Percentiles rank a stretch among this genome's conserved stretches.
Evolutionary conservation across 2,113 vertebrate species (phyloP).

Genomic region (Hyaena hyaena): DNA sequence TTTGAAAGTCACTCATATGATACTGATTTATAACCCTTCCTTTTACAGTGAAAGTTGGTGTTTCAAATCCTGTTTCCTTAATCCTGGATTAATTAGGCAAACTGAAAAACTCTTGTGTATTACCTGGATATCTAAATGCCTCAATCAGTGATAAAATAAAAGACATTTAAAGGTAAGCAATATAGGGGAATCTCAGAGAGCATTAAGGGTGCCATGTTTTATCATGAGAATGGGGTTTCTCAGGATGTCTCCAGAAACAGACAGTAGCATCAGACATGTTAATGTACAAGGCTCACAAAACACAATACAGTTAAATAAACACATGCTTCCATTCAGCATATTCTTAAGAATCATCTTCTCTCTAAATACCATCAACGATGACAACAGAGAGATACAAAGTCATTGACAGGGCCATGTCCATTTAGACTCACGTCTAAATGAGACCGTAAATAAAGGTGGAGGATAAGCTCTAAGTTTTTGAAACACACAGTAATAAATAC

Average conservation of each 20-base stretch:
- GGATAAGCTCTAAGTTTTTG: not conserved
- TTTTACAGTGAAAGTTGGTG: not conserved
- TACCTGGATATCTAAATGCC: not conserved
- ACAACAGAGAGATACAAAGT: constrained; percentile 5
- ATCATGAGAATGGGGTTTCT: not conserved
- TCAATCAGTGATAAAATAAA: constrained; percentile 3
- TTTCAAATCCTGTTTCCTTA: constrained; percentile 24
- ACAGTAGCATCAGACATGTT: not conserved
- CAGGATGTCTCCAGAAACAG: not conserved
- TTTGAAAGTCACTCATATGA: not conserved
- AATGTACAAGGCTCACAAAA: not conserved
- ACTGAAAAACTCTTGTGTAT: not conserved
- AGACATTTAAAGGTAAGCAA: not conserved
- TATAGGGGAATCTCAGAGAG: not conserved
- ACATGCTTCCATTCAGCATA: not conserved
- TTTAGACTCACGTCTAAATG: not conserved
- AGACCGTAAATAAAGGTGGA: not conserved
- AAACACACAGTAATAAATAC: not conserved
- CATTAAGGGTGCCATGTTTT: not conserved
- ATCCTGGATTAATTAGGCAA: constrained; percentile 30
- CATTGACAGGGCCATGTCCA: not conserved
- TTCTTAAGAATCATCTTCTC: not conserved
- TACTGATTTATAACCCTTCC: not conserved
- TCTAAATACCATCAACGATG: not conserved
- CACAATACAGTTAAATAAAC: not conserved